Evolutionary conservation across 2,888 invertebrate species (phyloP).

Genomic region (Microctonus aethiopoides): DNA sequence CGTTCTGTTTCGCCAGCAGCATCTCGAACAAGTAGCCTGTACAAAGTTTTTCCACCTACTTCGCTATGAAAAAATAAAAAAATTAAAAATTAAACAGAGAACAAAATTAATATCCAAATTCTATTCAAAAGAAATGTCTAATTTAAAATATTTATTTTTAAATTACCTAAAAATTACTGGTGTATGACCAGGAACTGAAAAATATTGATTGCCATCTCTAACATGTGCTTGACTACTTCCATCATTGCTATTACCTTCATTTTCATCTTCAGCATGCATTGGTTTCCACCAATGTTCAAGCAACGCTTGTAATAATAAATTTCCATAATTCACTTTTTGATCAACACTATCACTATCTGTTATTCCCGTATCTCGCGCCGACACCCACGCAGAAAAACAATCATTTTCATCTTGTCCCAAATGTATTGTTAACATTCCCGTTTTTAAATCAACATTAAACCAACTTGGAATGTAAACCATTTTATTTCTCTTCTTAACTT

Average conservation of each 20-base stretch:
- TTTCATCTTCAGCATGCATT: conserved; percentile 77
- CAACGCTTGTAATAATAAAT: conserved; percentile 90
- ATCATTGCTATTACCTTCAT: conserved; percentile 74
- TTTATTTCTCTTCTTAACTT: conserved; percentile 90
- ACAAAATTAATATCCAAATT: not conserved
- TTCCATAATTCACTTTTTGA: conserved; percentile 95
- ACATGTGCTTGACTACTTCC: conserved; percentile 59
- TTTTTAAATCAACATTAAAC: conserved; percentile 99
- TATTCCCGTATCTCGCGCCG: conserved; percentile 93
- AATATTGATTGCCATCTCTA: conserved; percentile 74
- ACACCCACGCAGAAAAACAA: conserved; percentile 98
- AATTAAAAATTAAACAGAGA: conserved; percentile 26
- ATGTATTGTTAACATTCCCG: conserved; percentile 97
- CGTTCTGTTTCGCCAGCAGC: conserved; percentile 96
- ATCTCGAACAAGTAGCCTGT: conserved; percentile 88
- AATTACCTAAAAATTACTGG: conserved; percentile 93
- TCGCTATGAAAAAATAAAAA: conserved; percentile 76
- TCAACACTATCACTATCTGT: conserved; percentile 78
- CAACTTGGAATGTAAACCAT: conserved; percentile 98
- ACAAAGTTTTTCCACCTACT: conserved; percentile 93
- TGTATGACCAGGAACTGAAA: conserved; percentile 93
- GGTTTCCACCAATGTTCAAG: conserved; percentile 94
- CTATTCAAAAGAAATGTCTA: not conserved
- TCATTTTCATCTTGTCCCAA: conserved; percentile 97
- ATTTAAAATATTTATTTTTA: not conserved